phyloP scores from a whole-genome alignment of 2,113 vertebrate genomes.

The Chionomys nivalis region DNA sequence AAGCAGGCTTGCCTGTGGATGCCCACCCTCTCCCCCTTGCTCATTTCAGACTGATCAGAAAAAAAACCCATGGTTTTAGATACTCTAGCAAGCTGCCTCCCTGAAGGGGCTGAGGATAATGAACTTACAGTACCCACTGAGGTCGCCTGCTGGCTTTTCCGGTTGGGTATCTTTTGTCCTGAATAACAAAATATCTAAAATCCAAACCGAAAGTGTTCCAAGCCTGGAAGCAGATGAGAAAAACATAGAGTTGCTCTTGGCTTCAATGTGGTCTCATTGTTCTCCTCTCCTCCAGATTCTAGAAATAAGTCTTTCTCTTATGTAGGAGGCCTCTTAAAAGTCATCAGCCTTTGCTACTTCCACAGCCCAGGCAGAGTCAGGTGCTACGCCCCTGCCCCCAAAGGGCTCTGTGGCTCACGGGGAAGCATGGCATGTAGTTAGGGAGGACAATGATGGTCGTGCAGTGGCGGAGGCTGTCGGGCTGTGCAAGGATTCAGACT shows the following conservation, averaged over 20 bases:
- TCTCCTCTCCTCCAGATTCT: background rate
- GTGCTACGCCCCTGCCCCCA: background rate
- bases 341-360: too few relatives aligned
- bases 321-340: background rate
- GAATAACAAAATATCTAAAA: conserved; percentile 16
- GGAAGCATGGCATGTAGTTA: background rate
- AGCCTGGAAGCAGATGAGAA: background rate
- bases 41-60: conserved; percentile 47
- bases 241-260: background rate
- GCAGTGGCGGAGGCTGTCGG: rapidly evolving
- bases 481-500: background rate
- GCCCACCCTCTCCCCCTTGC: background rate
- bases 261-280: background rate
- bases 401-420: background rate
- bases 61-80: conserved; percentile 18
- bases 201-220: background rate
- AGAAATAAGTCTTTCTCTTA: background rate
- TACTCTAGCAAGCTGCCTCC: conserved; percentile 11
- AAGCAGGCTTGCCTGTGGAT: conserved; percentile 60
- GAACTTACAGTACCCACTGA: background rate
- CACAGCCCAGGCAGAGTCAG: background rate
- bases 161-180: background rate
- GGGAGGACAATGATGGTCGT: background rate
- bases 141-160: background rate
- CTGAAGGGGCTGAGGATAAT: background rate